These are phyloP conservation scores for Scytalopus superciliaris DNA, from an alignment of 2,113 vertebrate species.

Conservation along the genomic window DNA sequence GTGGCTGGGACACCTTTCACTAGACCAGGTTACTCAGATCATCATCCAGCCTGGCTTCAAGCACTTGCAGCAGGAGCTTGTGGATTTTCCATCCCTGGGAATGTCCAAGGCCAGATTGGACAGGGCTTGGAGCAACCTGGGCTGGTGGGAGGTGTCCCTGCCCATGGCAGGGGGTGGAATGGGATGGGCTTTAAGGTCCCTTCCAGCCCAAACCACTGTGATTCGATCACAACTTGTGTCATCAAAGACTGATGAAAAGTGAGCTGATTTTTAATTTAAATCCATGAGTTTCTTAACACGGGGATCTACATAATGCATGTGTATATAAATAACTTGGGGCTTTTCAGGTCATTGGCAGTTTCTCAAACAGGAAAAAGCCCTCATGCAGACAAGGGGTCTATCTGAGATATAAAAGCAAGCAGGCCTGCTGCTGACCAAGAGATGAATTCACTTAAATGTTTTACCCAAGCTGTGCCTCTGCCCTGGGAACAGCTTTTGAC, in stretches of 20 bases:
- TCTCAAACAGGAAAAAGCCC: background rate
- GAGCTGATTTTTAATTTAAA: background rate
- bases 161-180: background rate
- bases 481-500: slow-evolving; percentile 7
- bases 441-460: background rate
- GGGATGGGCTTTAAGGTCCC: background rate
- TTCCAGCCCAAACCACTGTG: background rate
- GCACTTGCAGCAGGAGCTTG: too few relatives aligned
- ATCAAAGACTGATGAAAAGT: background rate
- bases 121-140: background rate
- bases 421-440: background rate
- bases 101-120: background rate
- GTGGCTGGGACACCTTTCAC: background rate
- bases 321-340: background rate
- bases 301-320: background rate
- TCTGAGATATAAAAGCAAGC: background rate
- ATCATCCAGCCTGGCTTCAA: background rate
- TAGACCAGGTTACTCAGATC: background rate
- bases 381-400: background rate
- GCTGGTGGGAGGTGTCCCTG: background rate
- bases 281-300: background rate
- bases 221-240: background rate
- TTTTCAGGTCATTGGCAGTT: background rate
- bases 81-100: background rate
- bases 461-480: background rate